Percentiles rank a stretch among this genome's conserved stretches.
Conservation (phyloP, 2,113 vertebrate genomes). For the Dendrocopos noguchii region DNA sequence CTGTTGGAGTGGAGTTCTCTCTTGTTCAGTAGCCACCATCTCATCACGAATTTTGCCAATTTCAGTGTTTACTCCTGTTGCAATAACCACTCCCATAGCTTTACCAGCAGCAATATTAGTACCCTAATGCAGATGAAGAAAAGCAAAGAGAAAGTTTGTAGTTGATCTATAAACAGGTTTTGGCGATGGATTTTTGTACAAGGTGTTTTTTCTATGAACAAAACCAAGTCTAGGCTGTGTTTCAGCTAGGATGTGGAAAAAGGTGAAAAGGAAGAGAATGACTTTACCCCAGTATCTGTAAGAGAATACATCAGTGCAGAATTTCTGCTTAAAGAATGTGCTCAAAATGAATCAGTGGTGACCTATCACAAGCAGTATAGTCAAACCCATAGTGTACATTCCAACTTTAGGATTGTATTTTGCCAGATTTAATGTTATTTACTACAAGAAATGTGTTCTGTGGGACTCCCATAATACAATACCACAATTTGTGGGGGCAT, state of each 20-base stretch:
- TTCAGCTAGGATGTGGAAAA: neutral
- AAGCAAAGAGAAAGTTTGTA: neutral
- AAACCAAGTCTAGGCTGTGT: neutral
- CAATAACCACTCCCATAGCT: constrained; percentile 93
- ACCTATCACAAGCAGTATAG: neutral
- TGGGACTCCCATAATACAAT: neutral
- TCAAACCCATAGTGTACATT: neutral
- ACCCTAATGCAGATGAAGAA: constrained; percentile 76
- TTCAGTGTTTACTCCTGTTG: constrained; percentile 93
- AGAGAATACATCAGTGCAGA: neutral
- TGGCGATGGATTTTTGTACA: neutral
- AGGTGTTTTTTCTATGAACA: no score
- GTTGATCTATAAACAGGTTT: neutral
- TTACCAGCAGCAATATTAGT: constrained; percentile 97
- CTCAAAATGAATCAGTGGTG: neutral
- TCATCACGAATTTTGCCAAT: constrained; percentile 98
- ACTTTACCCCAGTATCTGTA: neutral
- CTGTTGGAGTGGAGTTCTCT: constrained; percentile 94
- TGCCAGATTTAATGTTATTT: neutral
- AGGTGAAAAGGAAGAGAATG: neutral
- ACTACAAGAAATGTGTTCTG: neutral
- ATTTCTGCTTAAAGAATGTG: neutral
- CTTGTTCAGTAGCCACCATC: constrained; percentile 96
- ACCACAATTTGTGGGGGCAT: neutral
- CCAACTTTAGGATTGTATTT: neutral